Conservation (phyloP, 2,113 vertebrate genomes). For the Menidia beryllina region DNA sequence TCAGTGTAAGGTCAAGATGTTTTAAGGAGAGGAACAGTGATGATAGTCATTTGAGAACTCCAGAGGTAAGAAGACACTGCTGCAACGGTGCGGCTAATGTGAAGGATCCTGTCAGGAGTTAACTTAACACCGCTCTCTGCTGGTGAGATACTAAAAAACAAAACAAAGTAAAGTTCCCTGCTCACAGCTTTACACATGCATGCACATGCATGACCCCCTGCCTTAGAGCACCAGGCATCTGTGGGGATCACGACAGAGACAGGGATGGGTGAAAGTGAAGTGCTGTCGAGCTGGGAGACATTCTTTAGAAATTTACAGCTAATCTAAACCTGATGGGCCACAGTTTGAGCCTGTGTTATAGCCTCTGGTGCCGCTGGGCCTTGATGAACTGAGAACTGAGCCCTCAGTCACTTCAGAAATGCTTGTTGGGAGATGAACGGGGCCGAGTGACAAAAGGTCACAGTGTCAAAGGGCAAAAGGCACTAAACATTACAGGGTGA, state of each 20-base stretch:
- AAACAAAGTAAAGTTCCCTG: background rate
- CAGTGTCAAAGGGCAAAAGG: slow-evolving; percentile 51
- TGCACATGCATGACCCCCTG: slow-evolving; percentile 10
- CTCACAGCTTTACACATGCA: background rate
- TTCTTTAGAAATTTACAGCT: slow-evolving; percentile 73
- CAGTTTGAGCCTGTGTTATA: slow-evolving; percentile 58
- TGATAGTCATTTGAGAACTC: slow-evolving; percentile 2
- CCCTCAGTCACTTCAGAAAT: slow-evolving; percentile 39
- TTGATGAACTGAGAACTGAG: slow-evolving; percentile 40
- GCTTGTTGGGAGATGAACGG: slow-evolving; percentile 25
- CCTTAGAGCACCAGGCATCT: slow-evolving; percentile 40
- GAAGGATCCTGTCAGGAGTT: background rate
- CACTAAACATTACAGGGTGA: slow-evolving; percentile 16
- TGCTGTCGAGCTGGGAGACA: slow-evolving; percentile 58
- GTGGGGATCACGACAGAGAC: slow-evolving; percentile 59
- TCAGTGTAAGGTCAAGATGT: slow-evolving; percentile 47
- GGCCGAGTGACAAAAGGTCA: slow-evolving; percentile 49
- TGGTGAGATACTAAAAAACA: slow-evolving; percentile 19
- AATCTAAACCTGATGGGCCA: slow-evolving; percentile 78
- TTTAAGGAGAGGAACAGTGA: slow-evolving; percentile 18
- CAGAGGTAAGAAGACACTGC: background rate
- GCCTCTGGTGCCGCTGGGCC: slow-evolving; percentile 49
- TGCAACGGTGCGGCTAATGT: background rate
- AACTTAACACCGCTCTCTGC: slow-evolving; percentile 49
- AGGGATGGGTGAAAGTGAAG: slow-evolving; percentile 60